Conservation (phyloP, 2,113 vertebrate species). For the Cathartes aura region DNA sequence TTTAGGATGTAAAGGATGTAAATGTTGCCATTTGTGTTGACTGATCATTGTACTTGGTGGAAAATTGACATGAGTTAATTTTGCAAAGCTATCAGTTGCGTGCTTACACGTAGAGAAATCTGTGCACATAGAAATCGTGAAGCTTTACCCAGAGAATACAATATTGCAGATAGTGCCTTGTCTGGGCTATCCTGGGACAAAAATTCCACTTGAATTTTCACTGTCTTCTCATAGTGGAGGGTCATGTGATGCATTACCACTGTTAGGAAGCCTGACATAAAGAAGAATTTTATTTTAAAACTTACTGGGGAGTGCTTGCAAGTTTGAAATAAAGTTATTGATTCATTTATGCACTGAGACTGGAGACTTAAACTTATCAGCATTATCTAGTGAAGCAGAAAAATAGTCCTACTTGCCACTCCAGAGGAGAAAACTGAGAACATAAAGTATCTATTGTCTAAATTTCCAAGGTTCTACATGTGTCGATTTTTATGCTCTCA, state of each 20-base stretch:
- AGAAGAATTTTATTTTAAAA: not conserved
- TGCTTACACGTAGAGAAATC: not conserved
- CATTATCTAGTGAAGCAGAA: not conserved
- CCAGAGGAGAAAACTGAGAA: not conserved
- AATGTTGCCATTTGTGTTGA: not conserved
- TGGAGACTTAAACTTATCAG: not conserved
- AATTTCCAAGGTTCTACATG: not conserved
- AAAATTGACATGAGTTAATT: not conserved
- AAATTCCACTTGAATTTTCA: not conserved
- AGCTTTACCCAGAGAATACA: not conserved
- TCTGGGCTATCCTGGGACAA: not conserved
- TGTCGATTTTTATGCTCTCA: accelerated
- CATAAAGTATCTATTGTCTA: not conserved
- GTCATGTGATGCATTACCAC: not conserved
- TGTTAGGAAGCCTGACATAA: not conserved
- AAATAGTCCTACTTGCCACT: not conserved
- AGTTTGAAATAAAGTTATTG: not conserved
- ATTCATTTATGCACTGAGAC: not conserved
- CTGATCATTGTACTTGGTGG: not conserved
- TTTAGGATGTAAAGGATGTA: not conserved
- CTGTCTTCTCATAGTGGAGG: not conserved
- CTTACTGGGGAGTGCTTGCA: not conserved
- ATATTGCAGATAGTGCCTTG: not conserved
- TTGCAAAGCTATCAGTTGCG: not conserved
- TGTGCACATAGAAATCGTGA: accelerated